These are phyloP conservation scores for Cepaea hortensis DNA, from an alignment of 2,888 invertebrate species.

Conservation along the genomic window DNA sequence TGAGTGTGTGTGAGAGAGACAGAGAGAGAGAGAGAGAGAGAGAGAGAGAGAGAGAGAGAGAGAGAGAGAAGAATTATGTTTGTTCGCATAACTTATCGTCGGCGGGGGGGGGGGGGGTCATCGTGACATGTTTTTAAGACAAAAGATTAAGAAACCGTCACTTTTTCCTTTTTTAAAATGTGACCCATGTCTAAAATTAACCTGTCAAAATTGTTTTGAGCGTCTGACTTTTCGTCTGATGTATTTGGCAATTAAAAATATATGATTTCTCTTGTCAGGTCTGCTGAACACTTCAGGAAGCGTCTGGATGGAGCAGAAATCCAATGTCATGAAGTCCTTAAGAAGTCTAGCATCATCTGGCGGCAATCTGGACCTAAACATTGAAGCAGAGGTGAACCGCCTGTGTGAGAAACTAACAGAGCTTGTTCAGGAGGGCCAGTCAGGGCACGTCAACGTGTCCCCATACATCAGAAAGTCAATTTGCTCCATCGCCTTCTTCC, in stretches of 20 bases:
- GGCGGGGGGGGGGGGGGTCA: too few relatives aligned
- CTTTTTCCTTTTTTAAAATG: neutral
- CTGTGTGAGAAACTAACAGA: neutral
- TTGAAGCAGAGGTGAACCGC: conserved; percentile 11
- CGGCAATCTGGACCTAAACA: neutral
- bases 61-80: too few relatives aligned
- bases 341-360: neutral
- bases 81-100: too few relatives aligned
- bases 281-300: conserved; percentile 20
- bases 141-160: too few relatives aligned
- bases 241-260: neutral
- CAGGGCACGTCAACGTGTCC: conserved; percentile 4
- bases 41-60: too few relatives aligned
- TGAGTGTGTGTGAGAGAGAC: too few relatives aligned
- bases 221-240: too few relatives aligned
- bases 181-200: neutral
- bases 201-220: too few relatives aligned
- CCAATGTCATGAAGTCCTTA: conserved; percentile 4
- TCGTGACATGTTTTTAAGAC: too few relatives aligned
- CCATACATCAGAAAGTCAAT: conserved; percentile 24
- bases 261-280: neutral
- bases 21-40: too few relatives aligned
- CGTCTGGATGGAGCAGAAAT: conserved; percentile 21
- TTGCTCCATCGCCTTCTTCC: conserved; percentile 5
- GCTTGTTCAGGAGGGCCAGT: neutral